Evolutionary conservation across 2,888 invertebrate species (phyloP), one percentile per base, ranked within the genome.

Genomic region (Mythimna loreyi): DNA sequence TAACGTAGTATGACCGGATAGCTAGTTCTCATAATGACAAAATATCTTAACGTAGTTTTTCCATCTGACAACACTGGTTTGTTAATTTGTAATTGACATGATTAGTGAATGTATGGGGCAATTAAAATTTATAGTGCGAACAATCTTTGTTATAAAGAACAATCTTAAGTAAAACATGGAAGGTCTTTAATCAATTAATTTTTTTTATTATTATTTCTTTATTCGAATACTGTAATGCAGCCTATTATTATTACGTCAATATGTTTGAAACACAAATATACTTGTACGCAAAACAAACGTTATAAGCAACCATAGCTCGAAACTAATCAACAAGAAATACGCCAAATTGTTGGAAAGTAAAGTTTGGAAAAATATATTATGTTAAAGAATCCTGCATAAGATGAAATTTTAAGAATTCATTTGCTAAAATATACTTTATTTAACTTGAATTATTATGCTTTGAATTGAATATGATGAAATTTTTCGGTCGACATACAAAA

Each of bases 391-490:
- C 4, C 3, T 19, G 21, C 49, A 47, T 55, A 40, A 59, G 1
- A 49, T 47, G 4, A 67, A 58, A 43, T 49, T 16, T 19, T 40
- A 4, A 21, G 3, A 50, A 43, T 36, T 21, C 30, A 13, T 36
- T 36, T 11, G 0, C 13, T 55, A 7, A 16, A 43, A 50, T 3
- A 28, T 55, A 30, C 33, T 72, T 43, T 30, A 23, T 36, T 36
- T 19, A 3, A 33, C 33, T 56, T 36, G 21, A 56, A 16, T 67
- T 13, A 2, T 55, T 36, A 11, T 45, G 23, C 21, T 45, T 47
- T 68, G 16, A 57, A 71, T 59, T 50, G 40, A 72, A 72, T 61
- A 58, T 47, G 21, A 33, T 11, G 19, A 28, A 3, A 62, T 53
- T 77, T 6, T 58, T 49, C 21, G 30, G 30, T 13, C 57, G 21